Conservation (phyloP, 2,888 invertebrate genomes). For the Acleris laterana region DNA sequence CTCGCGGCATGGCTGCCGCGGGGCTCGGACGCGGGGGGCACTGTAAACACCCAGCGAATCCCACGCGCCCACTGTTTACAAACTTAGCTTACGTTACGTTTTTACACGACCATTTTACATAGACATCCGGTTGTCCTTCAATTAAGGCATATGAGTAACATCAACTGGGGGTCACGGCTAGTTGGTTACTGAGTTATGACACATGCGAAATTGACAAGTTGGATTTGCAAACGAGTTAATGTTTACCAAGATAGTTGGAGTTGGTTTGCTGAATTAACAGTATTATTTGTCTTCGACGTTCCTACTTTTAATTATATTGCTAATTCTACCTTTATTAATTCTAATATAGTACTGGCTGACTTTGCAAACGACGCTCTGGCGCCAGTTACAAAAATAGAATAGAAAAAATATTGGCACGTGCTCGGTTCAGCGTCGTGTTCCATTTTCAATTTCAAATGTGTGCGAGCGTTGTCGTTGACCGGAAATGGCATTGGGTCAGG, state of each 20-base stretch:
- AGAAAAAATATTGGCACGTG: constrained; percentile 19
- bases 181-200: constrained; percentile 16
- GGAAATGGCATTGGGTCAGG: constrained; percentile 40
- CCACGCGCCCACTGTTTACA: constrained; percentile 66
- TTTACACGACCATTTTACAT: constrained; percentile 26
- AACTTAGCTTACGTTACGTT: constrained; percentile 50
- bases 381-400: constrained; percentile 27
- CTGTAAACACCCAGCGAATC: constrained; percentile 66
- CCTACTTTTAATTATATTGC: not conserved
- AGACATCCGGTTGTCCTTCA: constrained; percentile 15
- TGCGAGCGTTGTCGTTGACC: constrained; percentile 31
- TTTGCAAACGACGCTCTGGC: constrained; percentile 6
- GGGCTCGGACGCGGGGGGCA: constrained; percentile 42
- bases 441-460: constrained; percentile 25
- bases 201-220: constrained; percentile 12
- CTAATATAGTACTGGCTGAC: not conserved
- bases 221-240: constrained; percentile 7
- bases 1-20: constrained; percentile 67
- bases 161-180: not conserved
- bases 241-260: not conserved
- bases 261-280: not conserved
- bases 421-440: constrained; percentile 6
- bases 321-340: not conserved
- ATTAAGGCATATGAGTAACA: constrained; percentile 3
- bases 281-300: not conserved